Base-by-base conservation (phyloP, 2,888 invertebrate genomes). In the Amiota mariae region DNA sequence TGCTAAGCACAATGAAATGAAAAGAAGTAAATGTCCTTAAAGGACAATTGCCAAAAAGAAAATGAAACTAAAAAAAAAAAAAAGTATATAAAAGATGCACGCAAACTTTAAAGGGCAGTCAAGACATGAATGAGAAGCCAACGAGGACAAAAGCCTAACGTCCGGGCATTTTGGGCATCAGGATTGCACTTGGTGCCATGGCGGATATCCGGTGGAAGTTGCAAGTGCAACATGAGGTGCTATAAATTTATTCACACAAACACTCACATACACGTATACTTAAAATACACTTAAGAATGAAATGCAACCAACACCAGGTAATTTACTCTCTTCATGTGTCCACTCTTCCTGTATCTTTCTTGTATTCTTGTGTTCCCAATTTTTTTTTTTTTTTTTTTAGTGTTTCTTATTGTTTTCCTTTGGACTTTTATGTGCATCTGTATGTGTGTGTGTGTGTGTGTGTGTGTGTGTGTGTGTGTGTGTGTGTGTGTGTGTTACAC, bases 131-230 rank as follows among this genome's bases (percentile, higher is more conserved):
- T 56, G 75, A 76, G 78, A 66, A 66, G 49, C 10, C 63, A 63
- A 24, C 15, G 36, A 36, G 47, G 46, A 64, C 36, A 47, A 36
- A 46, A n/a, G 15, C 46, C 64, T n/a, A 47, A 18, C 66, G 48
- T 36, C 12, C 54, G 15, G 54, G 36, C 54, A 36, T 8, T 36
- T 70, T 46, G 47, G 56, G 18, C 59, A 59, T 59, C 20, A 48
- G 20, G 59, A 71, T 46, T 73, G 75, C 71, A 76, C 18, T 76
- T 70, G 76, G 72, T 84, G 84, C 83, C 81, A 81, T 77, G 80
- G 72, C 84, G 85, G 85, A 86, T 84, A 81, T 87, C 86, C 85
- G 79, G 76, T 77, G 68, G 36, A 78, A 81, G 80, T 80, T 82
- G 82, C 79, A 84, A 81, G 82, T 81, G 80, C 80, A 80, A 18